Evolutionary conservation across 2,113 vertebrate species (phyloP).

Genomic region (Ammodytes marinus): DNA sequence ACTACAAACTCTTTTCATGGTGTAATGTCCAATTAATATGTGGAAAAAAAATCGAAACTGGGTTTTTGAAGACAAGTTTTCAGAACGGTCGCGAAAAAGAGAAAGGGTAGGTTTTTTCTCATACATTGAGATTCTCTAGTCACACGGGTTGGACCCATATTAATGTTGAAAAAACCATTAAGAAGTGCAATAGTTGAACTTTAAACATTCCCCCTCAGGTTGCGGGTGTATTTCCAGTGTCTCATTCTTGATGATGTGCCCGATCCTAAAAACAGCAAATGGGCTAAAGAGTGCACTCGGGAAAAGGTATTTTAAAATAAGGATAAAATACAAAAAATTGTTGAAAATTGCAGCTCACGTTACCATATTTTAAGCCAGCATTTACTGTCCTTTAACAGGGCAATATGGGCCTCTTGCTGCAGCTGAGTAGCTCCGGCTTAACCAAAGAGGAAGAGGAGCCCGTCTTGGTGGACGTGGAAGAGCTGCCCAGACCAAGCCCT

Average conservation of each 20-base stretch:
- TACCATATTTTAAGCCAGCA: background rate
- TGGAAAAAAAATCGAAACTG: no score
- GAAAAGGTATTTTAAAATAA: constrained; percentile 70
- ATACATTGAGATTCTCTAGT: no score
- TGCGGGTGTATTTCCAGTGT: constrained; percentile 56
- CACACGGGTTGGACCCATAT: no score
- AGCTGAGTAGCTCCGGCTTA: constrained; percentile 50
- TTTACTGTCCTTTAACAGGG: constrained; percentile 58
- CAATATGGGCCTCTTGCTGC: constrained; percentile 64
- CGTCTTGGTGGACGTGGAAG: constrained; percentile 76
- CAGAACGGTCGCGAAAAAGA: no score
- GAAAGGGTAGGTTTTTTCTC: no score
- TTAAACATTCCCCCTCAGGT: constrained; percentile 50
- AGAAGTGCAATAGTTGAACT: background rate
- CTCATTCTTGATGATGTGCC: constrained; percentile 77
- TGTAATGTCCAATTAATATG: no score
- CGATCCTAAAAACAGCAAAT: constrained; percentile 88
- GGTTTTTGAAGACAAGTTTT: no score
- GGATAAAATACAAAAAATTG: background rate
- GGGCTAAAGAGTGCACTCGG: constrained; percentile 79
- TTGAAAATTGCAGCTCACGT: background rate
- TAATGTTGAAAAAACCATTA: no score
- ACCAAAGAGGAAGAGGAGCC: constrained; percentile 71
- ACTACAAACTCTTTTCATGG: no score
- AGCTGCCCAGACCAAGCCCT: constrained; percentile 59